Percentiles rank a stretch among this genome's conserved stretches.
Evolutionary conservation across 1,140 invertebrate genomes (phyloP).

Genomic region (Drosophila prosaltans): DNA sequence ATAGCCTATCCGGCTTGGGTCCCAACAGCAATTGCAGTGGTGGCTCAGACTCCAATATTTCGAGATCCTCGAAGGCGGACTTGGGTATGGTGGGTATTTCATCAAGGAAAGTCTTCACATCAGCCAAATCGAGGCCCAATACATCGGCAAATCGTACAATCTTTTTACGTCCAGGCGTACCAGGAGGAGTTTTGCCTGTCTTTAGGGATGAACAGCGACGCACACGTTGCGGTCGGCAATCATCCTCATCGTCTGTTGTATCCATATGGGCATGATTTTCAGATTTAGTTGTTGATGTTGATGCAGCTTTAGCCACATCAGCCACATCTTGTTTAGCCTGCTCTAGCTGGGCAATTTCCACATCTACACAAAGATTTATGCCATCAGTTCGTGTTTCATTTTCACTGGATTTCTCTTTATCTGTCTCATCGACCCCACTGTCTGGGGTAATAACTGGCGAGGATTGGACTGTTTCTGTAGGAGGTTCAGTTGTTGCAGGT

Average conservation of each 20-base stretch:
- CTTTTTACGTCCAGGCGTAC: slow-evolving; percentile 94
- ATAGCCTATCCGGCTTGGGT: slow-evolving; percentile 84
- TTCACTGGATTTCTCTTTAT: slow-evolving; percentile 41
- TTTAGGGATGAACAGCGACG: slow-evolving; percentile 93
- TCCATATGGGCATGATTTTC: slow-evolving; percentile 61
- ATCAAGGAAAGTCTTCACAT: slow-evolving; percentile 94
- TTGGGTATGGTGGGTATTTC: slow-evolving; percentile 94
- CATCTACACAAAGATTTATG: slow-evolving; percentile 44
- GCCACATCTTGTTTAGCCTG: slow-evolving; percentile 51
- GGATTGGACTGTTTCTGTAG: background rate
- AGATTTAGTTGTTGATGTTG: slow-evolving; percentile 29
- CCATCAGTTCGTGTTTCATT: slow-evolving; percentile 14
- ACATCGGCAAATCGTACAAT: slow-evolving; percentile 98
- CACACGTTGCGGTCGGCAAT: slow-evolving; percentile 86
- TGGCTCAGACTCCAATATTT: slow-evolving; percentile 83
- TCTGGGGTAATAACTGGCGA: slow-evolving; percentile 27
- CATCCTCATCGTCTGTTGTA: slow-evolving; percentile 81
- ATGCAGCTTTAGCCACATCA: background rate
- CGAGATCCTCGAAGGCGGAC: slow-evolving; percentile 91
- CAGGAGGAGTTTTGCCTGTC: slow-evolving; percentile 95
- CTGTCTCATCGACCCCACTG: slow-evolving; percentile 32
- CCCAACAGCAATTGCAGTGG: slow-evolving; percentile 83
- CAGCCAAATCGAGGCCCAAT: slow-evolving; percentile 95
- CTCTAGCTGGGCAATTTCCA: slow-evolving; percentile 48
- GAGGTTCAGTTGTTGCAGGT: slow-evolving; percentile 2